Evolutionary conservation across 2,888 invertebrate species (phyloP), one percentile per base, ranked within the genome.

Genomic region (Meganola albula): DNA sequence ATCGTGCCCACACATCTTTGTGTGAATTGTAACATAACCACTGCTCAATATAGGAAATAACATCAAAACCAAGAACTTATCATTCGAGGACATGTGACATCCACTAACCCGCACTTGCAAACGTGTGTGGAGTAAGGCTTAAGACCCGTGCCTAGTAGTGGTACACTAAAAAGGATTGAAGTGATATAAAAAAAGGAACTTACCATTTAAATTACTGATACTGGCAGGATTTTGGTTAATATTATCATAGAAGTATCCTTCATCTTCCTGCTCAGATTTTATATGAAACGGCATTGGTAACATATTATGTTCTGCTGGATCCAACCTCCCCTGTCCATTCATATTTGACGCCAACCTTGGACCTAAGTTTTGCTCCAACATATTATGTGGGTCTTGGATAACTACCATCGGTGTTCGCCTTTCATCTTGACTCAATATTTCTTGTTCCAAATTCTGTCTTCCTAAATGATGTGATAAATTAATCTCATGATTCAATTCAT

Each of bases 231-330:
- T 62, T 20, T 68, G 75, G 31, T 63, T 69, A 0, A 75, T 67
- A 39, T 63, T 74, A 1, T 82, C 80, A 43, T 84, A 84, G 31
- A 80, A 84, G 42, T 80, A 82, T 0, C 71, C 66, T 28, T 84
- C 83, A 2, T 84, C 84, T 1, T 84, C 82, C 14, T 76, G 79
- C 18, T 85, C 85, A 0, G 80, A 55, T 18, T 85, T 85, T 13
- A 85, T 84, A 43, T 82, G 75, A 34, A 82, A 82, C 0, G 75
- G 75, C 64, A 79, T 69, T 1, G 77, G 73, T 16, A 74, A 24
- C 23, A 72, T 41, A 39, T 20, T 20, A 7, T 72, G 63, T 2
- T 76, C 72, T 12, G 41, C 56, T 12, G 67, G 65, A 4, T 68
- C 68, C 25, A 71, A 36, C 6, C 61, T 50, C 1, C 67, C 43